Base-by-base conservation (phyloP, 2,113 vertebrate species). In the Neotragus pygmaeus region DNA sequence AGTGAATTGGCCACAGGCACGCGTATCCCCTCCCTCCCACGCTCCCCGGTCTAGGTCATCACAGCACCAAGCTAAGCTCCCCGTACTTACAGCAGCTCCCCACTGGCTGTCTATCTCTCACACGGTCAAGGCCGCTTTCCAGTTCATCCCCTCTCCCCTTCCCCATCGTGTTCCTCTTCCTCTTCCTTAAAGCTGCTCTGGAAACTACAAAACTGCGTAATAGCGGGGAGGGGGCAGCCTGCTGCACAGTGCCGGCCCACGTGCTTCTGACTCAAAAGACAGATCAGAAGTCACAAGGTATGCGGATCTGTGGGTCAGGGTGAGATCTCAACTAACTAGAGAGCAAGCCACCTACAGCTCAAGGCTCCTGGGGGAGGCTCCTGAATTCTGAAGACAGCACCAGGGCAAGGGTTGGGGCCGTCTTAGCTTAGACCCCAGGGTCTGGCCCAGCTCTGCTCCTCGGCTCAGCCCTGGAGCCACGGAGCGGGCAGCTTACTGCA, bases 151-250 rank as follows among this genome's bases (percentile, higher is more conserved):
- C 33, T 4, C 11, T 6, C 21, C 66, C 21, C 36, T 73, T 73
- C 70, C 36, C 70, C 70, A 14, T 25, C 1, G 11, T 13, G 36
- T 25, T 58, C 53, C 66, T 73, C n/a, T 51, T 62, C 27, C 9
- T 82, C 55, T 92, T 90, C 64, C 75, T 93, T n/a, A 60, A 90
- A n/a, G 14, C 84, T 49, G 64, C 49, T 88, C 75, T 85, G 30
- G 33, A 91, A 83, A 80, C 30, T 9, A 17, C 1, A 2, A 57
- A 87, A 33, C 55, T 12, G 36, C 30, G 13, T 70, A 27, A 4
- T 7, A 19, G 55, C 0, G 21, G 75, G 23, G 27, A n/a, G 23
- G 6, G 15, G 21, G 39, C 28, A 70, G 27, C 75, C 43, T 30
- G 36, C 28, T 66, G 33, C 12, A 28, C 28, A 4, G 1, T 1